Conservation (phyloP, 2,888 invertebrate species). For the Caenorhabditis auriculariae region DNA sequence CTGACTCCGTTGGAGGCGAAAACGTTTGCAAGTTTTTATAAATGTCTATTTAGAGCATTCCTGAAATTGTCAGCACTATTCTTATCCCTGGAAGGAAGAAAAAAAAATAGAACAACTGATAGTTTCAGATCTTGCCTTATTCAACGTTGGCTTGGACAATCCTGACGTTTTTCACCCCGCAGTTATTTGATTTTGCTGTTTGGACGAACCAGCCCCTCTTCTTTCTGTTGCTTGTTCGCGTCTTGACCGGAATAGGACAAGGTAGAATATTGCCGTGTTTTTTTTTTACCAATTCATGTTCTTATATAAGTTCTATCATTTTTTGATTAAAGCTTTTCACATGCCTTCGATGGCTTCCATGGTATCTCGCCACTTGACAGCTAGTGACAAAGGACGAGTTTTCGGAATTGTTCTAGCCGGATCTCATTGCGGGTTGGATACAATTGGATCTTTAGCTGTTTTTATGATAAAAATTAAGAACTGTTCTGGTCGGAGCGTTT, state of each 20-base stretch:
- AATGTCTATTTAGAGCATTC: not conserved
- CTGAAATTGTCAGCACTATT: too few species aligned
- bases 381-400: constrained; percentile 73
- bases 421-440: constrained; percentile 65
- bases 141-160: constrained; percentile 68
- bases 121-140: constrained; percentile 68
- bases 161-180: constrained; percentile 58
- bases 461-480: constrained; percentile 69
- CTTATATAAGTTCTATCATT: not conserved
- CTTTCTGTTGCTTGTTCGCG: constrained; percentile 71
- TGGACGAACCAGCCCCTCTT: constrained; percentile 67
- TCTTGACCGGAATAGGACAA: constrained; percentile 74
- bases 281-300: not conserved
- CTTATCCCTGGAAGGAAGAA: not conserved
- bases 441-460: not conserved
- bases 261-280: constrained; percentile 48
- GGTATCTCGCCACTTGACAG: constrained; percentile 72
- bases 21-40: constrained; percentile 12
- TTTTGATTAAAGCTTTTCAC: constrained; percentile 69
- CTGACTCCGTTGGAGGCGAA: constrained; percentile 62
- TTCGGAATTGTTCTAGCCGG: constrained; percentile 74
- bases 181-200: constrained; percentile 66
- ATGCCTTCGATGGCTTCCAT: constrained; percentile 76
- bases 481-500: constrained; percentile 73
- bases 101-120: not conserved